These are phyloP conservation scores for Melanerpes aurifrons DNA, from an alignment of 2,113 vertebrate genomes.

Conservation along the genomic window DNA sequence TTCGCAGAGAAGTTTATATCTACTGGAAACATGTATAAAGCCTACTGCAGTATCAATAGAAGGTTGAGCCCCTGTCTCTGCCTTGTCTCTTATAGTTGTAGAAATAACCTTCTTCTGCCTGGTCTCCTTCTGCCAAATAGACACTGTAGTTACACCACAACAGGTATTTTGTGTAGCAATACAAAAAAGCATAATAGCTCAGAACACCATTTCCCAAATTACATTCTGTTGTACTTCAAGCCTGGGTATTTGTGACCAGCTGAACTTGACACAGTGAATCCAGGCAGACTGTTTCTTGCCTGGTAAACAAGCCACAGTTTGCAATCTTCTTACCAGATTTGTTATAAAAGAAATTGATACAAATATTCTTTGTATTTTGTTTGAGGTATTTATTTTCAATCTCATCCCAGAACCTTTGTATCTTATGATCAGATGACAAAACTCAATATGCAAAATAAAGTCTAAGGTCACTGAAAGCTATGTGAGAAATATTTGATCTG, in stretches of 20 bases:
- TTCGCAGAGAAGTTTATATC: neutral
- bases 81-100: neutral
- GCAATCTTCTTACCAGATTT: neutral
- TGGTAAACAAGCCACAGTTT: neutral
- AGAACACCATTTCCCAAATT: neutral
- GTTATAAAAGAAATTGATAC: neutral
- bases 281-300: neutral
- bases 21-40: neutral
- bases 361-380: neutral
- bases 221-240: neutral
- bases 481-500: neutral
- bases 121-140: neutral
- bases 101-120: neutral
- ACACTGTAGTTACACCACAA: rapidly evolving
- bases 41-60: rapidly evolving
- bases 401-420: neutral
- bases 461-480: neutral
- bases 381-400: neutral
- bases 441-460: neutral
- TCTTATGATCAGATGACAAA: neutral
- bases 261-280: neutral
- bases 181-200: neutral
- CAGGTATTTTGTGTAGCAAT: neutral
- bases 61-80: neutral
- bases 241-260: neutral